Conservation (phyloP, 1,140 invertebrate genomes). For the Dreissena polymorpha region DNA sequence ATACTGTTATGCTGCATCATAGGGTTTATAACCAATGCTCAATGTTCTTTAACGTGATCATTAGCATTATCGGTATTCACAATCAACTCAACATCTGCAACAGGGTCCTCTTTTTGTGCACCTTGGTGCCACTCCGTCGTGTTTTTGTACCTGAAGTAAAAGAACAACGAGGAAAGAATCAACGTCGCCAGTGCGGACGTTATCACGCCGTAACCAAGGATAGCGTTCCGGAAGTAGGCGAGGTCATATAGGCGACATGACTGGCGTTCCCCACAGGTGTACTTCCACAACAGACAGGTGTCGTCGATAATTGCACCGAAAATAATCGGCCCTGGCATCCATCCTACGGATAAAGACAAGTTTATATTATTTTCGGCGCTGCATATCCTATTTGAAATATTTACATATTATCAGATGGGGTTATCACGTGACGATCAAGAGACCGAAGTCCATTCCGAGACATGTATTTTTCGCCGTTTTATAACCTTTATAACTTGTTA, state of each 20-base stretch:
- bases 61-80: no score
- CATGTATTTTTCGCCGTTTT: no score
- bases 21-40: no score
- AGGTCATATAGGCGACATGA: conserved; percentile 52
- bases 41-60: no score
- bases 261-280: conserved; percentile 33
- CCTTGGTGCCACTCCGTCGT: not conserved
- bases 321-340: conserved; percentile 53
- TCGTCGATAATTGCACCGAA: conserved; percentile 48
- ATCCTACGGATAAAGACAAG: conserved; percentile 39
- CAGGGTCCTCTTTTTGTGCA: not conserved
- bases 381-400: no score
- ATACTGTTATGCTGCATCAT: no score
- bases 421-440: no score
- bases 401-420: no score
- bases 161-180: not conserved
- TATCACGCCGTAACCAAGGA: conserved; percentile 25
- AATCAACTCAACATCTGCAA: no score
- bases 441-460: no score
- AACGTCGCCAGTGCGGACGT: not conserved
- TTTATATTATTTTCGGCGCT: no score
- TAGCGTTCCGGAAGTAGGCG: conserved; percentile 18
- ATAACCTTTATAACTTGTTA: no score
- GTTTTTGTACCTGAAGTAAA: conserved; percentile 11
- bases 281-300: conserved; percentile 36